Percentiles rank a stretch among this genome's conserved stretches.
phyloP scores from a whole-genome alignment of 2,888 invertebrate genomes.

The Perizoma flavofasciatum region DNA sequence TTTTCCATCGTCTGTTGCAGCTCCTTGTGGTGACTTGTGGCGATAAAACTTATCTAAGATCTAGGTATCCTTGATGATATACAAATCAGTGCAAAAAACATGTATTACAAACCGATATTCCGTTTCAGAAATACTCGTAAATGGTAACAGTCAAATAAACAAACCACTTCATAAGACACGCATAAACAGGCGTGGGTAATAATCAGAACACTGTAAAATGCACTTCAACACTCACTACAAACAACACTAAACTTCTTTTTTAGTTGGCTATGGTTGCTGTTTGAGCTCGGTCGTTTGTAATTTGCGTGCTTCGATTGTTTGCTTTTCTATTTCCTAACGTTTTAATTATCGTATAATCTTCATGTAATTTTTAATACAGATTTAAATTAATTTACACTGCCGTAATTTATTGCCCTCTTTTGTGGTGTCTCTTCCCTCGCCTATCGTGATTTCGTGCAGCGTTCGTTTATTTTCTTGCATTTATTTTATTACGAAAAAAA shows the following conservation, averaged over 20 bases:
- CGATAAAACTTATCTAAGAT: no score
- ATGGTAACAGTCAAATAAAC: background rate
- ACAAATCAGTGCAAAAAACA: no score
- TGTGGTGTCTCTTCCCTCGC: constrained; percentile 39
- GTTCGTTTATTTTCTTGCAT: constrained; percentile 33
- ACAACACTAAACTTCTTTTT: constrained; percentile 24
- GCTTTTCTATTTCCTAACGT: constrained; percentile 66
- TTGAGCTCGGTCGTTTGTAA: constrained; percentile 53
- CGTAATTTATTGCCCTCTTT: constrained; percentile 34
- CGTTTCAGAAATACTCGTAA: no score
- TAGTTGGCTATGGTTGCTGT: constrained; percentile 49
- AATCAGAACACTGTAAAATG: no score
- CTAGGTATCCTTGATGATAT: no score
- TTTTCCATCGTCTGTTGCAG: no score
- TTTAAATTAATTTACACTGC: constrained; percentile 46
- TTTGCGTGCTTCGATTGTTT: constrained; percentile 79
- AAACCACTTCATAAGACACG: background rate
- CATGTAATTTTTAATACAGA: constrained; percentile 28
- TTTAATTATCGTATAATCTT: constrained; percentile 60
- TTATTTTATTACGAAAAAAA: constrained; percentile 31
- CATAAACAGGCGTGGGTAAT: no score
- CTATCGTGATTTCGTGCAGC: constrained; percentile 41
- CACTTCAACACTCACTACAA: constrained; percentile 16
- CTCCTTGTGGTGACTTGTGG: no score
- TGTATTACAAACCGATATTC: no score